Base-by-base conservation (phyloP, 2,797 vertebrate genomes). In the Macrochelys suwanniensis region DNA sequence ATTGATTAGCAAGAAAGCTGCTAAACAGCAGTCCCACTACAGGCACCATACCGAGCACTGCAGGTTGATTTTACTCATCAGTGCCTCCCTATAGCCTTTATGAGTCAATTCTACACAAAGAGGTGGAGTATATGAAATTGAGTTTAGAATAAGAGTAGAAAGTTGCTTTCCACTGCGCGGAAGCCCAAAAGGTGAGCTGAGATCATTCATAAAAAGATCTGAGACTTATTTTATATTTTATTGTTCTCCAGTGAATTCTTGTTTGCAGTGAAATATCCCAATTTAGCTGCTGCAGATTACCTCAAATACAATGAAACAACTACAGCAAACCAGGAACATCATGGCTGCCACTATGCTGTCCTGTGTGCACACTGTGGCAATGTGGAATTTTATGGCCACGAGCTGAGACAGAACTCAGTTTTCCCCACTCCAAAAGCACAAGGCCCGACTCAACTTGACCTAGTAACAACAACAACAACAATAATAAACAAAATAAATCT, bases 1-100 rank as follows among this genome's bases (percentile, higher is more conserved):
- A 96, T 59, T 97, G 97, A 97, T 97, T 97, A 97, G 92, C 86
- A 80, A 94, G 91, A 88, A 97, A 92, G 92, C 94, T 96, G 95
- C 96, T 97, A 96, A 97, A 92, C 94, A 97, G 95, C 95, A 94
- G 57, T 96, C 89, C 92, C 94, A 77, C 79, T 94, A 89, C 92
- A 94, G 85, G 89, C 93, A 92, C 82, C 92, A 92, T 94, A 93
- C 89, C 47, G 94, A 91, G 96, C 79, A 95, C 95, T 96, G 96
- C 94, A 87, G 93, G 91, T 94, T 97, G 96, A 96, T 96, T 96
- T 95, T 94, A 84, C 94, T 97, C 96, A 97, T 96, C 94, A 89
- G 85, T 96, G 96, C 94, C 93, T 97, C 96, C 96, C 97, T 93
- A 92, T 82, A 89, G 92, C 88, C 91, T 96, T 97, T 97, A 95